A percentile compares a stretch with the other conserved stretches of the same genome.
These are phyloP conservation scores for Aplysia californica DNA, from an alignment of 1,140 invertebrate genomes.

Conservation along the genomic window DNA sequence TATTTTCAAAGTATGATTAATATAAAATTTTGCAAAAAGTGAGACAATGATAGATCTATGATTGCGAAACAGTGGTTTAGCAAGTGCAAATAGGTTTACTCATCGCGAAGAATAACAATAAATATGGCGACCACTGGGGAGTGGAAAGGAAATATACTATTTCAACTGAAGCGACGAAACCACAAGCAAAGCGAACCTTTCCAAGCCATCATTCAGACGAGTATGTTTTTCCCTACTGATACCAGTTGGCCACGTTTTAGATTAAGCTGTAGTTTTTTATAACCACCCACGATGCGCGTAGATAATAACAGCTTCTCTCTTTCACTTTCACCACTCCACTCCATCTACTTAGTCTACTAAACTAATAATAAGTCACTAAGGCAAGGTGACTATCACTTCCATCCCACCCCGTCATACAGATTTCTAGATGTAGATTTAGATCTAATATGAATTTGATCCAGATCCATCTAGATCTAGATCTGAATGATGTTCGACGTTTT, in stretches of 20 bases:
- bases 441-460: too few species aligned
- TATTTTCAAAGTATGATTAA: too few species aligned
- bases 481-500: too few species aligned
- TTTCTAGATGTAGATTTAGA: too few species aligned
- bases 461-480: too few species aligned
- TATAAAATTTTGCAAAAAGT: too few species aligned
- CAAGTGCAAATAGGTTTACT: too few species aligned
- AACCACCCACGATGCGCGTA: neutral
- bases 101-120: constrained; percentile 18
- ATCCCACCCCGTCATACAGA: neutral
- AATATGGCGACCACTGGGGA: constrained; percentile 7
- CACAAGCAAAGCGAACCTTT: constrained; percentile 6
- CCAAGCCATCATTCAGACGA: constrained; percentile 12
- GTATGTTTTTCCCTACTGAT: neutral
- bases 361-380: neutral
- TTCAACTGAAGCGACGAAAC: constrained; percentile 9
- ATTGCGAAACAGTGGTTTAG: too few species aligned
- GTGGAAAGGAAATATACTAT: constrained; percentile 4
- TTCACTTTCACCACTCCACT: neutral
- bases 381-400: neutral
- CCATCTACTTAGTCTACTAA: neutral
- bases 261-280: neutral
- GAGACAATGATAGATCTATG: too few species aligned
- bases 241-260: neutral
- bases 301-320: neutral